Percentiles rank a stretch among this genome's conserved stretches.
Evolutionary conservation across 2,888 invertebrate genomes (phyloP).

Genomic region (Timema podura): DNA sequence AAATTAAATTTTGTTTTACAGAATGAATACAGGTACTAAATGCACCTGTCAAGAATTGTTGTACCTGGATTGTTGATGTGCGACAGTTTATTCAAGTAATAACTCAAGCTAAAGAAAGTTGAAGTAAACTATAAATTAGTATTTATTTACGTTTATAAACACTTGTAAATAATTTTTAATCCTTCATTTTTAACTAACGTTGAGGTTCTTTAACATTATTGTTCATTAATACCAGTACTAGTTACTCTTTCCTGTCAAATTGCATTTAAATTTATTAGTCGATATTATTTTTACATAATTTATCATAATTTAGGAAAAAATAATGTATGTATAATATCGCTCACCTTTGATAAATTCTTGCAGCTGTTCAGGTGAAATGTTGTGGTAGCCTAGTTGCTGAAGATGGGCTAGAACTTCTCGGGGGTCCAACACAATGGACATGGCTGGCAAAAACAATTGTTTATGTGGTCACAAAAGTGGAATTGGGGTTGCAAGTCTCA

Average conservation of each 20-base stretch:
- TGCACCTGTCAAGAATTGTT: too few species aligned
- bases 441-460: neutral
- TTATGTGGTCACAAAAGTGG: too few species aligned
- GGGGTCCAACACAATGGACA: neutral
- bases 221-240: neutral
- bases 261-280: neutral
- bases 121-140: too few species aligned
- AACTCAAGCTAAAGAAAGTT: too few species aligned
- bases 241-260: neutral
- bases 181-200: too few species aligned
- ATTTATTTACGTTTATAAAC: too few species aligned
- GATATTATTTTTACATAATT: neutral
- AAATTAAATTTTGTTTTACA: too few species aligned
- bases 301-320: neutral
- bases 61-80: too few species aligned
- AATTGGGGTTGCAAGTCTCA: too few species aligned
- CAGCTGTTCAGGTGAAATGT: neutral
- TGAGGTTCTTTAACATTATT: neutral
- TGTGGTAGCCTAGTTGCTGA: constrained; percentile 3
- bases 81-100: too few species aligned
- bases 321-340: neutral
- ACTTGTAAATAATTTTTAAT: too few species aligned
- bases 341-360: constrained; percentile 3
- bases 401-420: neutral
- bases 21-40: too few species aligned